These are phyloP conservation scores for Lepidurus packardi DNA, from an alignment of 1,140 invertebrate genomes.

Conservation along the genomic window DNA sequence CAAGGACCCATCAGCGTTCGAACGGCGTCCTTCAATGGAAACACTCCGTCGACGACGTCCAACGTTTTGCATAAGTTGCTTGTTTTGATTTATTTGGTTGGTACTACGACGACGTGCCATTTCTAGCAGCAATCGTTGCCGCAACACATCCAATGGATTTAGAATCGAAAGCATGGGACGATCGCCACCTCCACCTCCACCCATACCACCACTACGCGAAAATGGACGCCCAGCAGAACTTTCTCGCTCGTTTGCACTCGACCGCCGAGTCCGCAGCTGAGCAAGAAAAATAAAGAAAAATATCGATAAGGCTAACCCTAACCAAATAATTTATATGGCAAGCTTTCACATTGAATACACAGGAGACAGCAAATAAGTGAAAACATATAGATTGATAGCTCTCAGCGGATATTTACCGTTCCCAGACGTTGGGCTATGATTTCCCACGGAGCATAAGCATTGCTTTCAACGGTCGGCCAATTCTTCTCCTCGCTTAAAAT, in stretches of 20 bases:
- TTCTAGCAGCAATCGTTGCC: slow-evolving; percentile 64
- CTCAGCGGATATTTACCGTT: not conserved
- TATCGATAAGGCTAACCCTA: not conserved
- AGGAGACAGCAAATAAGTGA: not conserved
- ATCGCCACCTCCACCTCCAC: not conserved
- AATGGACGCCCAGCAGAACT: not conserved
- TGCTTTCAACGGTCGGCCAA: not conserved
- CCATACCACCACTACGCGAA: not conserved
- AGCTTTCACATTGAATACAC: not conserved
- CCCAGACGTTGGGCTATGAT: slow-evolving; percentile 4
- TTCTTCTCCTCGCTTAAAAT: not conserved
- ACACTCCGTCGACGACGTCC: slow-evolving; percentile 33
- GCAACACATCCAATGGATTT: slow-evolving; percentile 68
- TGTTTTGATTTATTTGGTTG: slow-evolving; percentile 34
- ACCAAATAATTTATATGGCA: not conserved
- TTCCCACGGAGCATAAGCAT: not conserved
- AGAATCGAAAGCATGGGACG: slow-evolving; percentile 63
- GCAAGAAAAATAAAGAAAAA: not conserved
- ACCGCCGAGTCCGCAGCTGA: not conserved
- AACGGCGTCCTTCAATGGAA: not conserved
- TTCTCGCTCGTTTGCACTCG: not conserved
- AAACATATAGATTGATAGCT: not conserved
- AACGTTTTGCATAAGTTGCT: slow-evolving; percentile 33
- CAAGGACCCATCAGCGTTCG: not conserved
- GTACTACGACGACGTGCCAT: slow-evolving; percentile 60